Evolutionary conservation across 2,113 vertebrate genomes (phyloP), one percentile per base, ranked within the genome.

Genomic region (Typhlomys cinereus): DNA sequence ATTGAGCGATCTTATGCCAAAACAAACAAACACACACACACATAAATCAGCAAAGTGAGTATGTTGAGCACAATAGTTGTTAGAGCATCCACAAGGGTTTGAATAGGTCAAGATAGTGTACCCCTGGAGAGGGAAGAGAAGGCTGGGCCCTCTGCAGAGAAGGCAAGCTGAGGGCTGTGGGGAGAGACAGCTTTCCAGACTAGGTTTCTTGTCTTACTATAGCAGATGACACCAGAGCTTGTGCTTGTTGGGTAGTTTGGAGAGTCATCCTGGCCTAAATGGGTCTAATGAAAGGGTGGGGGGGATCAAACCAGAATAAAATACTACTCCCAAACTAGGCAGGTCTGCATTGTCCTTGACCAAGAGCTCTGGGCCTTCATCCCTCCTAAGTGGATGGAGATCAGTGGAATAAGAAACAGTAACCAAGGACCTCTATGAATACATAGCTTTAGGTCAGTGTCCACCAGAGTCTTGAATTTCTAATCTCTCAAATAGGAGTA

Each of bases 271-370:
- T 36, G 34, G 46, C 5, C 75, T 93, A 46, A 82, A 21, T n/a
- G 78, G 84, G 41, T 82, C 82, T 76, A 85, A 57, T 48, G 39
- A 36, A 21, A 8, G n/a, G n/a, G n/a, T n/a, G n/a, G n/a, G n/a
- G 90, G 84, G 91, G 87, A 85, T n/a, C 67, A 92, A 85, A 70
- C 14, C 14, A 71, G 71, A n/a, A 89, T 11, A 4, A 64, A 59
- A 85, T 25, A 20, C 15, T 67, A 78, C 29, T 11, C 8, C 52
- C 27, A 92, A 92, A 71, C 41, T 73, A 69, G 44, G 21, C 48
- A 78, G 57, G 87, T 88, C 31, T 80, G 17, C 67, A 2, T 67
- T 17, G 4, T 61, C 41, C 1, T 27, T 11, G 15, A 17, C 46
- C 4, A 5, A 10, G 59, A 50, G 69, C 31, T 95, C 39, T 52